Evolutionary conservation across 2,797 vertebrate species (phyloP).

Genomic region (Pantherophis vulpinus): DNA sequence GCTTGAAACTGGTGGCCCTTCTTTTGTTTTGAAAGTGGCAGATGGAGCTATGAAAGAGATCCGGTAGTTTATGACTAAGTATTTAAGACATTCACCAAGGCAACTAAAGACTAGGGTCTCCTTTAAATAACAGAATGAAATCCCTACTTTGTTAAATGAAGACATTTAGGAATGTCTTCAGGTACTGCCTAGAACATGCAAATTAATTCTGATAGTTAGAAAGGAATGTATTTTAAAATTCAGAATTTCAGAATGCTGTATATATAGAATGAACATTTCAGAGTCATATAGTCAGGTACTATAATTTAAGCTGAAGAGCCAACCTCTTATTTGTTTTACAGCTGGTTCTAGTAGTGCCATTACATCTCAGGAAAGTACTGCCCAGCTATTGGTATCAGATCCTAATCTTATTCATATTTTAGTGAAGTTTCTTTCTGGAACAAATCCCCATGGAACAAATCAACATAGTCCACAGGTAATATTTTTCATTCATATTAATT

Average conservation of each 20-base stretch:
- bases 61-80: neutral
- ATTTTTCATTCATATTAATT: slow-evolving; percentile 10
- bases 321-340: slow-evolving; percentile 52
- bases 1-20: neutral
- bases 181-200: neutral
- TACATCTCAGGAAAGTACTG: slow-evolving; percentile 88
- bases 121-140: neutral
- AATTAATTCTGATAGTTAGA: neutral
- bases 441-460: slow-evolving; percentile 91
- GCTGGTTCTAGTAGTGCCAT: slow-evolving; percentile 81
- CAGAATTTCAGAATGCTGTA: neutral
- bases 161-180: neutral
- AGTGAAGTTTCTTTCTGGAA: slow-evolving; percentile 96
- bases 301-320: neutral
- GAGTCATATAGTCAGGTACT: neutral
- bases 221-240: neutral
- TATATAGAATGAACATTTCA: neutral
- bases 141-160: neutral
- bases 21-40: neutral
- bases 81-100: neutral
- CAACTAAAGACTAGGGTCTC: neutral
- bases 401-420: slow-evolving; percentile 92
- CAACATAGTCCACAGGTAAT: slow-evolving; percentile 94
- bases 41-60: neutral
- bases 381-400: slow-evolving; percentile 94